These are phyloP conservation scores for Cryptocheilus praepositus DNA, from an alignment of 2,888 invertebrate genomes.

Conservation along the genomic window DNA sequence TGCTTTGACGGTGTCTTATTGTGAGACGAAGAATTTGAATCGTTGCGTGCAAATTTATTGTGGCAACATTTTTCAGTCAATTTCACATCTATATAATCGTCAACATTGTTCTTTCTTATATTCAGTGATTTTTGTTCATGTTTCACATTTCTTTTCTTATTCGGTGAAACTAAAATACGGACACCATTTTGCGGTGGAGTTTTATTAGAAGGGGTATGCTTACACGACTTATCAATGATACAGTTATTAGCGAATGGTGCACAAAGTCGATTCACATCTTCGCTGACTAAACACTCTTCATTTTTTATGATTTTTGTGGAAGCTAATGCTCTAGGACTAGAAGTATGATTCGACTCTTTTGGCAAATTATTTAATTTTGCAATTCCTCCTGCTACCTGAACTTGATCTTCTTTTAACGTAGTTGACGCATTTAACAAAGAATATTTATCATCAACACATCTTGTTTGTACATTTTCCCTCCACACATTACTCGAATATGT, in stretches of 20 bases:
- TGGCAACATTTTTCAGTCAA: not conserved
- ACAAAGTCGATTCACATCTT: conserved; percentile 60
- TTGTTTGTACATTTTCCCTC: not conserved
- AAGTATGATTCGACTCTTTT: conserved; percentile 11
- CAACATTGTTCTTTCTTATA: not conserved
- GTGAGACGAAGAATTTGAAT: not conserved
- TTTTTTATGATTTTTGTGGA: conserved; percentile 40
- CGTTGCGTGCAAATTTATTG: not conserved
- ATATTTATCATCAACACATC: not conserved
- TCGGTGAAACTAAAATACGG: conserved; percentile 13
- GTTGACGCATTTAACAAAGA: no score
- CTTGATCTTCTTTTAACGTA: not conserved
- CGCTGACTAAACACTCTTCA: conserved; percentile 57
- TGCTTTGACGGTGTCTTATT: no score
- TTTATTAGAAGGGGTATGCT: not conserved
- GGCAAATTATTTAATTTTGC: not conserved
- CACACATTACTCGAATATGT: not conserved
- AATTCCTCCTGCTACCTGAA: not conserved
- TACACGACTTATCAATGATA: conserved; percentile 15
- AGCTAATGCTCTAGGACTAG: conserved; percentile 22
- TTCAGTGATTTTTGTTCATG: not conserved
- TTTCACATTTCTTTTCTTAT: conserved; percentile 6
- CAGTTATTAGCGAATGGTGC: conserved; percentile 52
- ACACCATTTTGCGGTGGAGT: conserved; percentile 7
- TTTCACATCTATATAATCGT: not conserved